These are phyloP conservation scores for Empidonax traillii DNA, from an alignment of 2,113 vertebrate species.

Conservation along the genomic window DNA sequence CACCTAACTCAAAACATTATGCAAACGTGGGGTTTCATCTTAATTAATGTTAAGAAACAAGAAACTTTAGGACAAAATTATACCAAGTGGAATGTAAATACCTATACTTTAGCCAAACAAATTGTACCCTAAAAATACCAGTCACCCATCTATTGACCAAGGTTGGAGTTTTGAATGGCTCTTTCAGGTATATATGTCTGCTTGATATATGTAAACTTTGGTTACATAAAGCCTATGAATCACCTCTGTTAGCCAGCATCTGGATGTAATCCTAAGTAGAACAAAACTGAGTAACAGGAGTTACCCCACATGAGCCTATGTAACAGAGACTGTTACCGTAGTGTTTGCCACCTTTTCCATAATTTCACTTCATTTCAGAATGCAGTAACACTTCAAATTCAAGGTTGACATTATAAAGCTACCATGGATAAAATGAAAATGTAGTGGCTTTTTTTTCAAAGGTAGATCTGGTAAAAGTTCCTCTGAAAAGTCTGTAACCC, in stretches of 20 bases:
- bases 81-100: background rate
- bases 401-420: background rate
- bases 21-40: background rate
- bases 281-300: background rate
- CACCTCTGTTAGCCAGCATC: background rate
- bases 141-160: background rate
- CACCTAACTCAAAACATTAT: background rate
- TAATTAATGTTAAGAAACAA: background rate
- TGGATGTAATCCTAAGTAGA: background rate
- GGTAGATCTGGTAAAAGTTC: background rate
- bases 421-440: background rate
- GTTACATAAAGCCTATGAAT: background rate
- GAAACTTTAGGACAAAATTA: background rate
- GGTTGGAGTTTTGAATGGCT: background rate
- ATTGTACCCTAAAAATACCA: background rate
- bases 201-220: background rate
- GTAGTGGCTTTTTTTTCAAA: background rate
- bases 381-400: background rate
- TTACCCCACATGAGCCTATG: rapidly evolving
- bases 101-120: background rate
- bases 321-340: background rate
- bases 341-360: background rate
- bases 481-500: background rate
- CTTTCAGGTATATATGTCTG: background rate
- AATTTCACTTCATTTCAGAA: background rate